Conservation (phyloP, 2,797 vertebrate species). For the Arctocebus calabarensis region DNA sequence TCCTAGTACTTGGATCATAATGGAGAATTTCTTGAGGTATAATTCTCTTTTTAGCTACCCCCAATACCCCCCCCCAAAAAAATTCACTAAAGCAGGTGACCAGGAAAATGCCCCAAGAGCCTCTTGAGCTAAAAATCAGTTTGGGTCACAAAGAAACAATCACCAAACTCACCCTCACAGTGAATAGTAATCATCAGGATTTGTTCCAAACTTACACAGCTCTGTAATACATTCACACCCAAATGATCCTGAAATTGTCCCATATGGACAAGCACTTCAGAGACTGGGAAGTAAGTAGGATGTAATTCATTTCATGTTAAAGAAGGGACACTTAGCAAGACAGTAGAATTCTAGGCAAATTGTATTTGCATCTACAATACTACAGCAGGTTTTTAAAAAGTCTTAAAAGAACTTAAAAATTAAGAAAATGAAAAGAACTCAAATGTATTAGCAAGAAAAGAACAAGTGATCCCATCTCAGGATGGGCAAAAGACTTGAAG, state of each 20-base stretch:
- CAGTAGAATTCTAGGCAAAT: conserved; percentile 24
- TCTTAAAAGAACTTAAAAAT: conserved; percentile 7
- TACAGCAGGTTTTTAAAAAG: conserved; percentile 32
- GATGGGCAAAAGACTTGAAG: too few relatives aligned
- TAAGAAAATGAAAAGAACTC: conserved; percentile 40
- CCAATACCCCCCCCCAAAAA: background rate
- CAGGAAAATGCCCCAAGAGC: background rate
- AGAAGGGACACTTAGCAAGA: background rate
- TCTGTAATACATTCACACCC: background rate
- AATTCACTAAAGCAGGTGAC: background rate
- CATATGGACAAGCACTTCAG: background rate
- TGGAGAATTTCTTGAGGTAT: background rate
- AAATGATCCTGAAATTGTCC: background rate
- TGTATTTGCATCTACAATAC: background rate
- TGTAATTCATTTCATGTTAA: background rate
- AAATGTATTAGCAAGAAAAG: too few relatives aligned
- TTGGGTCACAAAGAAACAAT: background rate
- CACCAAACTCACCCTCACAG: background rate
- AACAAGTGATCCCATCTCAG: too few relatives aligned
- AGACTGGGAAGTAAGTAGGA: conserved; percentile 39
- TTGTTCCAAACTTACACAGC: background rate
- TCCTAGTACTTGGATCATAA: background rate
- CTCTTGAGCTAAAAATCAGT: conserved; percentile 24
- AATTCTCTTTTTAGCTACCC: background rate
- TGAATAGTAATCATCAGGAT: background rate